Base-by-base conservation (phyloP, 2,797 vertebrate species). In the Coregonus sp. region DNA sequence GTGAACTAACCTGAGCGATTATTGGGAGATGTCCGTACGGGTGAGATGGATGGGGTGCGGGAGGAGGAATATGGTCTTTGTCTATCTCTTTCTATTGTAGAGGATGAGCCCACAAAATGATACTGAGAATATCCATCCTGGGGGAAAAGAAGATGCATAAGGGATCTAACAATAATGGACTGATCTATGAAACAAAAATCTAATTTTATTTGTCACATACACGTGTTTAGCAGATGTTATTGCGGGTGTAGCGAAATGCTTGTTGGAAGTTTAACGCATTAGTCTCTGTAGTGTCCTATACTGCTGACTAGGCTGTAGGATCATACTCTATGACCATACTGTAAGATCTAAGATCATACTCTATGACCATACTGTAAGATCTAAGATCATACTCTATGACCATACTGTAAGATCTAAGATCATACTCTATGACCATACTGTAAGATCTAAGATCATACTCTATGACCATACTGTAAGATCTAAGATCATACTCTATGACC, bases 81-180 rank as follows among this genome's bases (percentile, higher is more conserved):
- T 83, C 98, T 93, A 87, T 99, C 98, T 91, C 97, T 88, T 91
- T 99, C 98, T 90, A 99, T 99, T 35, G 98, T 99, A 74, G 98
- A 99, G 71, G 98, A 98, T 51, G 98, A 98, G 86, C 97, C 97
- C 86, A 99, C 95, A 75, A 99, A 99, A 92, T 99, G 98, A 92
- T 99, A 99, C 84, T 99, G 98, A 2, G 97, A 97, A 92, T 98
- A 99, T 85, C 98, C 98, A 0, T 99, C 98, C 98, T 99, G 93
- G 20, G 82, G 72, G 40, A 66, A 61, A 67, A 63, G 59, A 4
- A 63, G 59, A 63, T 63, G 9, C 9, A 47, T 47, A 47, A 47
- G 40, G 40, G 2, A 47, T 2, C n/a, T 20, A 25, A 4, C n/a
- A 11, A 9, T 25, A 25, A 12, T 25, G 9, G 59, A 63, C 59